These are phyloP conservation scores for Halisarca cf. caerulea DNA, from an alignment of 37 sponge, comb jelly and placozoan species.

Conservation along the genomic window DNA sequence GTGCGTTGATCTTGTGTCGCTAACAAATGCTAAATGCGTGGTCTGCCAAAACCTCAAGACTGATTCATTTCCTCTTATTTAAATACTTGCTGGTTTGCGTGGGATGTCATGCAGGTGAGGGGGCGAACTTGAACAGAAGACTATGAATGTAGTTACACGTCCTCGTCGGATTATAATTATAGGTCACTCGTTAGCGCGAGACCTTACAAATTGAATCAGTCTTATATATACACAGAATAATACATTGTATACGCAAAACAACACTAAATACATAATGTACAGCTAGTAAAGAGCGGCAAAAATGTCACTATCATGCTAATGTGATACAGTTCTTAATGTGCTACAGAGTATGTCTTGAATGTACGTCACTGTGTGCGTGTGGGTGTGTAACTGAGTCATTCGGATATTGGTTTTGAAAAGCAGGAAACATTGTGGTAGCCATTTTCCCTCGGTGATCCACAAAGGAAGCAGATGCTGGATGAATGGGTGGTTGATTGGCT, in stretches of 20 bases:
- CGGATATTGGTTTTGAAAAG: background rate
- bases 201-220: no score
- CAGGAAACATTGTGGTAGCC: background rate
- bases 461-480: background rate
- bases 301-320: no score
- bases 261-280: no score
- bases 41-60: conserved; percentile 4
- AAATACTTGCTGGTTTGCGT: conserved; percentile 10
- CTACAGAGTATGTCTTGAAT: no score
- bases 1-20: background rate
- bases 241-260: no score
- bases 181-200: no score
- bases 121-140: background rate
- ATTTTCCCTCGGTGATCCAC: background rate
- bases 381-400: background rate
- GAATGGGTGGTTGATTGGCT: background rate
- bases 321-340: no score
- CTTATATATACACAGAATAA: no score
- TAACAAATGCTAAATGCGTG: conserved; percentile 11
- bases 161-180: no score
- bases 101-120: conserved; percentile 13
- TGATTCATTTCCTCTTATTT: conserved; percentile 4
- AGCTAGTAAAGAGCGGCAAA: no score
- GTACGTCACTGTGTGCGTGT: no score
- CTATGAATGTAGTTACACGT: conserved; percentile 17